Percentiles rank a stretch among this genome's conserved stretches.
phyloP scores from a whole-genome alignment of 92 coral and sea anemone species.

The Porites divaricata region DNA sequence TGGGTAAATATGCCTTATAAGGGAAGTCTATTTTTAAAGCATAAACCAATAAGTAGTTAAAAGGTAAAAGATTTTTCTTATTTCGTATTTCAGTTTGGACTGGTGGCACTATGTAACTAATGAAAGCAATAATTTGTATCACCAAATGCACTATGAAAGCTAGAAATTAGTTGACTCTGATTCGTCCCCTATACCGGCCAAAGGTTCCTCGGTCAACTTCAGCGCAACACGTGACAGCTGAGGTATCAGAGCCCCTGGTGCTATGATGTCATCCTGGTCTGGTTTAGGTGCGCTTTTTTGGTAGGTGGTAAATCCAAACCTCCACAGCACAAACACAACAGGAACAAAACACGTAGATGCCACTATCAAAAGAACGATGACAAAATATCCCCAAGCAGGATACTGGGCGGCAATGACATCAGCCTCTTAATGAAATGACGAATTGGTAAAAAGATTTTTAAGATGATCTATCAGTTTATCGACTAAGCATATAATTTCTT shows the following conservation, averaged over 20 bases:
- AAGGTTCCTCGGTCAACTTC: constrained; percentile 69
- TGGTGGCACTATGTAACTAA: too few relatives aligned
- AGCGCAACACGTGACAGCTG: constrained; percentile 77
- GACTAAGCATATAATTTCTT: too few relatives aligned
- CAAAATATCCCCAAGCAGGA: constrained; percentile 78
- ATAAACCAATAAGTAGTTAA: too few relatives aligned
- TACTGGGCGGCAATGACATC: constrained; percentile 58
- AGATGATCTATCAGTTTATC: not conserved
- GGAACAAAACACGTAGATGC: constrained; percentile 71
- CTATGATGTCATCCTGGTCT: constrained; percentile 55
- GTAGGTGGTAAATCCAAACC: constrained; percentile 71
- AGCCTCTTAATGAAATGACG: constrained; percentile 48
- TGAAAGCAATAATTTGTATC: too few relatives aligned
- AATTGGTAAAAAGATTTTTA: not conserved
- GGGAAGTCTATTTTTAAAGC: too few relatives aligned
- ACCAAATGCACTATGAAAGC: not conserved
- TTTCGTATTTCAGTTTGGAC: too few relatives aligned
- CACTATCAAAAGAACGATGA: constrained; percentile 70
- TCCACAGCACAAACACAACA: constrained; percentile 65
- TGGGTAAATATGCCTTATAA: too few relatives aligned
- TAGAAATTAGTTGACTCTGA: not conserved
- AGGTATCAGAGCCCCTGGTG: constrained; percentile 78
- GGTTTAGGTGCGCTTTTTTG: constrained; percentile 49
- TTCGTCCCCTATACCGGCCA: constrained; percentile 63
- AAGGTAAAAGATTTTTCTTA: too few relatives aligned